Base-by-base conservation (phyloP, 2,888 invertebrate species). In the Kryphioiulus occultus region DNA sequence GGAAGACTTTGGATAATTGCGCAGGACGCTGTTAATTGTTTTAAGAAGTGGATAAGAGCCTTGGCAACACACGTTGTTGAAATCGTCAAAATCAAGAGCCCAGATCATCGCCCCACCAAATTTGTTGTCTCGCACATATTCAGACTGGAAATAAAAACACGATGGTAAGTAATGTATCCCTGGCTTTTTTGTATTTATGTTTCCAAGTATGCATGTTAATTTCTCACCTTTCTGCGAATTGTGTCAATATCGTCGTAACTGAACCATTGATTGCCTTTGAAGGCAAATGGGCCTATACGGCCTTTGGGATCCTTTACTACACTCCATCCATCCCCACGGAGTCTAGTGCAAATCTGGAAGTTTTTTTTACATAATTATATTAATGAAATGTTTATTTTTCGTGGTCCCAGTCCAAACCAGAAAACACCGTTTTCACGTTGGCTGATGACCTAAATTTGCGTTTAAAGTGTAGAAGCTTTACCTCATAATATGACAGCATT, bases 211-310 rank as follows among this genome's bases (percentile, higher is more conserved):
- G 44, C 22, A 9, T 44, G 22, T 84, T 84, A 35, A 42, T 83
- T 15, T 30, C 59, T 86, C 83, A 90, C 90, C 90, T 98, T 98
- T 90, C 96, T 95, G 42, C 95, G 93, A 30, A 96, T 95, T 94
- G 97, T 97, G 53, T 94, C 94, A 53, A 95, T 94, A 91, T 98
- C 98, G 91, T 98, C 98, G 90, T 97, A 98, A 10, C 97, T 96
- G 9, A 97, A 97, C 98, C 98, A 98, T 91, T 98, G 98, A 91
- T 97, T 96, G 0, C 94, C 93, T 88, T 93, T 93, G 89, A 94
- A 94, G 0, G 95, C 95, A 91, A 94, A 96, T 0, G 96, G 96
- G 0, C 96, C 96, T 90, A 95, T 94, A 22, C 94, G 92, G 0
- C 94, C 94, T 86, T 94, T 92, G 0, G 95, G 94, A 90, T 94